Evolutionary conservation across 2,113 vertebrate species (phyloP), one percentile per base, ranked within the genome.

Genomic region (Channa argus): DNA sequence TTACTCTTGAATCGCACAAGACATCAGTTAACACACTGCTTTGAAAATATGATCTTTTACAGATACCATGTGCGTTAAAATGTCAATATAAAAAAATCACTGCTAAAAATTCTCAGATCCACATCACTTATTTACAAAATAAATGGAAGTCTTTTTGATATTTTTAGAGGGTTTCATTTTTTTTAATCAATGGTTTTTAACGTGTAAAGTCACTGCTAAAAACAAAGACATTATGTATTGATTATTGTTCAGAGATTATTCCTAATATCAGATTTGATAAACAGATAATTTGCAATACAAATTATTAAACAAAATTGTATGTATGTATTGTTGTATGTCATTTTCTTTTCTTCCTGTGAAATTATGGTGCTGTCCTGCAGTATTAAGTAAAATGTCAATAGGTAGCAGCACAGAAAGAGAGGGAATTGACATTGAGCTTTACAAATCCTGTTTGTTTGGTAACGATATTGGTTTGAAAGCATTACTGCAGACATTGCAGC

Each of bases 381-480:
- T 56, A 77, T 87, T 80, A 77, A 67, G 79, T 81, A 46, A 77
- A 78, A 86, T 68, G 49, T 71, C 10, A 49, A 87, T 67, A 14
- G 60, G 45, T 49, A 55, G 74, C 44, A 65, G 63, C 33, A 36
- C 63, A 63, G 62, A 49, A 64, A 49, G 43, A 44, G 44, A 68
- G 60, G 66, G 77, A 65, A 76, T 60, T 83, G 76, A 72, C 84
- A 38, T 39, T 68, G 60, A 43, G 62, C 78, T 72, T 77, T 67
- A 80, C 56, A 80, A 86, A 82, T 74, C 84, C 65, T 76, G 63
- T 80, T 41, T 53, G 49, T 83, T 83, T 68, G 79, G 54, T 66
- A 50, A 70, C 38, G 56, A n/a, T 46, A 39, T 59, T 65, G 43
- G 67, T 68, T 62, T 52, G 55, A 71, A 41, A 63, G 6, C 34